phyloP scores from a whole-genome alignment of 2,888 invertebrate genomes.

The Pristionchus arcanus region DNA sequence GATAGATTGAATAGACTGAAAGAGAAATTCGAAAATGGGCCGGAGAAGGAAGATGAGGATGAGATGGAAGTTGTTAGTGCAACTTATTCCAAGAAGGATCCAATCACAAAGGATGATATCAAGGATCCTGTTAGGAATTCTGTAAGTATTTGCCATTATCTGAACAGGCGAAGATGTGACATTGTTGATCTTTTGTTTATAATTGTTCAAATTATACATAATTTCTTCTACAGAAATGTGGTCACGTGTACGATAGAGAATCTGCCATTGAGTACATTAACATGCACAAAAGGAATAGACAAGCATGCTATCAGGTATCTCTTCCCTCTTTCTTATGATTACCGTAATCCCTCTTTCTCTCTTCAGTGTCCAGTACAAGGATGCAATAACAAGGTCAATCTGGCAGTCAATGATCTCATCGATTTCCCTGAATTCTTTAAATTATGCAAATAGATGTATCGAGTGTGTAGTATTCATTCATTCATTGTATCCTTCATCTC shows the following conservation, averaged over 20 bases:
- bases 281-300: not conserved
- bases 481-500: not conserved
- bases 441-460: not conserved
- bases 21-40: constrained; percentile 14
- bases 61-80: constrained; percentile 55
- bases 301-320: constrained; percentile 45
- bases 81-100: constrained; percentile 59
- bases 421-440: constrained; percentile 53
- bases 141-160: constrained; percentile 15
- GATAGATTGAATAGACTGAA: not conserved
- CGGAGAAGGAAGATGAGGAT: not conserved
- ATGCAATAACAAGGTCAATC: constrained; percentile 58
- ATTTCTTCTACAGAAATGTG: constrained; percentile 33
- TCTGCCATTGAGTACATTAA: constrained; percentile 25
- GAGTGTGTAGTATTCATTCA: constrained; percentile 1
- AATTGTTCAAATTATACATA: not conserved
- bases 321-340: not conserved
- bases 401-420: constrained; percentile 49
- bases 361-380: constrained; percentile 60
- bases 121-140: constrained; percentile 60
- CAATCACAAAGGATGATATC: constrained; percentile 60
- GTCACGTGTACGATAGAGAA: constrained; percentile 51
- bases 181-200: no score
- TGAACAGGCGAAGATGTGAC: no score
- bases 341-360: constrained; percentile 40